Evolutionary conservation across 2,113 vertebrate genomes (phyloP), one percentile per base, ranked within the genome.

Genomic region (Xyliphius kryptos): DNA sequence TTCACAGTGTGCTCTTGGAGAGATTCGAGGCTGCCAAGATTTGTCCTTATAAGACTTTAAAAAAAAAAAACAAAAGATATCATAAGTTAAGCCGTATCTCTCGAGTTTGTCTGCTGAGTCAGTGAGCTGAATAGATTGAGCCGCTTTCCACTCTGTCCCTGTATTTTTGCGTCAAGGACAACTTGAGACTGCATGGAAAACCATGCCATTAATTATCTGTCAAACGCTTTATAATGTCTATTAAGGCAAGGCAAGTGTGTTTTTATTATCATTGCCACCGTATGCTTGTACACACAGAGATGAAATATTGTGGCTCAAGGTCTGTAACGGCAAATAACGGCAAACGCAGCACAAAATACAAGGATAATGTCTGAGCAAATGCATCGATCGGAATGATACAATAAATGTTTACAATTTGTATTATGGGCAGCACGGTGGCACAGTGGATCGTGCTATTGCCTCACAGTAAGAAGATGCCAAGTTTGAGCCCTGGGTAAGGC

Each of bases 171-270:
- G 43, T 11, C 58, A 36, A 61, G 63, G 51, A 44, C 56, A 60
- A 43, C 1, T 16, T n/a, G 57, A 51, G 16, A n/a, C n/a, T 6
- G 21, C 20, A 20, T 17, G 17, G 38, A 57, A 38, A 47, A 26
- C 51, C 26, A 14, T n/a, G 2, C 10, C 60, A 49, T 68, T 43
- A 49, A 62, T 64, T 67, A 69, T 74, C 63, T 54, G 44, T 72
- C 67, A 46, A 43, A 21, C 19, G 1, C 15, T 20, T 73, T 59
- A 54, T 61, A 63, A 66, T 56, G 62, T 56, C 67, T 44, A 67
- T 56, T 77, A 75, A 74, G 43, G 10, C 14, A 20, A 58, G 40
- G 40, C 20, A 11, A 22, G 56, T 47, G 20, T 14, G 8, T 48
- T 47, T 59, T 15, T 47, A 59, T 58, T 47, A 20, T 47, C 22